Base-by-base conservation (phyloP, 2,797 vertebrate genomes). In the Tokudaia muenninki region DNA sequence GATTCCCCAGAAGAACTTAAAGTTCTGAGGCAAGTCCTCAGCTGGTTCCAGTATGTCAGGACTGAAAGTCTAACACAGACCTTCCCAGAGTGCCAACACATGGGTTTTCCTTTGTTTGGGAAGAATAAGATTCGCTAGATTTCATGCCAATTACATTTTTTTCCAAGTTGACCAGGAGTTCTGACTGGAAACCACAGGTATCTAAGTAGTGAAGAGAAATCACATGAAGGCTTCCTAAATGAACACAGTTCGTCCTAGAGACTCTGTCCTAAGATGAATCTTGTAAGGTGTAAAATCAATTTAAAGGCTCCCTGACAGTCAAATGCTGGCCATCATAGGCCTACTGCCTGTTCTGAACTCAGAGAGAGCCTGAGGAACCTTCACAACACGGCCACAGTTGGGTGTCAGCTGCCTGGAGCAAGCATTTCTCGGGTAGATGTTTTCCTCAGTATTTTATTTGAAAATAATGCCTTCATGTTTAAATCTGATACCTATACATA, bases 391-490 rank as follows among this genome's bases (percentile, higher is more conserved):
- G 29, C 57, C 24, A 44, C 21, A 1, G 10, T 7, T 24, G 67
- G 21, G 67, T n/a, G 37, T 21, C 59, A 52, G 31, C 3, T 5
- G 5, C 31, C 59, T n/a, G 3, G 3, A 19, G 90, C 16, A 55
- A 57, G 52, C 9, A 34, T n/a, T 41, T n/a, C 41, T 84, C 72
- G 70, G 70, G 44, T 41, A 75, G 14, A 24, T 44, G 47, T 82
- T 83, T 80, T 52, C 47, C 61, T 87, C 16, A 7, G 70, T 37
- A 81, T 57, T 88, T 77, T 52, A 72, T 90, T 74, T 13, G 81
- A 50, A 92, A 87, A 93, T 31, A 92, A 55, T 74, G 47, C 55
- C 75, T 91, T 96, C 67, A 3, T n/a, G 6, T 94, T 91, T 93
- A 75, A 87, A 70, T 90, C 16, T 90, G 57, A 59, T 70, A 26